Evolutionary conservation across 2,888 invertebrate genomes (phyloP), one percentile per base, ranked within the genome.

Genomic region (Proisotoma minuta): DNA sequence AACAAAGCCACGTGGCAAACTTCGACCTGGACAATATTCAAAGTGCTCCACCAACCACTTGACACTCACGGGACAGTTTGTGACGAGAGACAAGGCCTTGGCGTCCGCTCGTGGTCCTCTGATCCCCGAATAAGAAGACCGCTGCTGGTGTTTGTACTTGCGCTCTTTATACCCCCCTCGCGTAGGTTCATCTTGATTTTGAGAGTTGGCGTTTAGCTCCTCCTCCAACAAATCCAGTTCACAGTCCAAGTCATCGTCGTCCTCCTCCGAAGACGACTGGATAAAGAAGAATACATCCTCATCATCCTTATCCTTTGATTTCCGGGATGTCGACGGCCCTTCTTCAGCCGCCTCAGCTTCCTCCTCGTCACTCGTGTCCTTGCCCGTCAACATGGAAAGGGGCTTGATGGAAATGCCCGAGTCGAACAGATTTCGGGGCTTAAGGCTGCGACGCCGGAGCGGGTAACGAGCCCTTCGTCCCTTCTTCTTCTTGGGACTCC

Each of bases 31-130:
- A 59, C 58, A 58, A 18, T 61, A 61, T 34, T 65, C 65, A 51
- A 65, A 65, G 49, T 65, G 61, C 24, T 65, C 65, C 22, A 65
- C 56, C 12, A 65, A 40, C 65, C 65, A 65, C 24, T 65, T 61
- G 1, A 65, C 65, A 24, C 62, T 65, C 8, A 62, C 59, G 1
- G 65, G 65, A 39, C 65, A 65, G 47, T 62, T 65, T 50, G 59
- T 62, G 0, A 59, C 61, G 15, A 56, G 15, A 40, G 39, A 39
- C 40, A 56, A 27, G 4, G 43, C 56, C 27, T 56, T 56, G 2
- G 24, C 10, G 18, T 56, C 56, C 15, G 43, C 56, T 23, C 23
- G 15, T 2, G 47, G 47, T 20, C 43, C 56, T 23, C 56, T 18
- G 5, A 15, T 23, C 3, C 43, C 56, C 5, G 43, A 43, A 15